These are phyloP conservation scores for Gryllus bimaculatus DNA, from an alignment of 1,140 invertebrate species.

Conservation along the genomic window DNA sequence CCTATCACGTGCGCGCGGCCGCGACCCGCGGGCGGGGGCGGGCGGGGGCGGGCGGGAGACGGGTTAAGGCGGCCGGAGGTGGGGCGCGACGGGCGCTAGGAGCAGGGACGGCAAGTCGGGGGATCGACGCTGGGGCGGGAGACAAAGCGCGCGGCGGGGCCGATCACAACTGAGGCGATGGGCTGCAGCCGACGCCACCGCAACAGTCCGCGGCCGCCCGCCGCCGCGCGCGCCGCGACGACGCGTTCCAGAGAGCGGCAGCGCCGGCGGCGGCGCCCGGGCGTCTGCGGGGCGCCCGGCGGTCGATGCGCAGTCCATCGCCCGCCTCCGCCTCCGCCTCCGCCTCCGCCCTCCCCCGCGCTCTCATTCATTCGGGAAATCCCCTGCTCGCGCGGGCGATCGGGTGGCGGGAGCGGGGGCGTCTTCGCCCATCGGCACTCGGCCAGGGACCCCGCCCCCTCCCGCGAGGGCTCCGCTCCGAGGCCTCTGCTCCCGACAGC, in stretches of 20 bases:
- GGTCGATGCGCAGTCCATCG: not conserved
- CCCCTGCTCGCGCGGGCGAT: too few relatives aligned
- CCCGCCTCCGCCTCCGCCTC: not conserved
- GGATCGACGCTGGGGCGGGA: not conserved
- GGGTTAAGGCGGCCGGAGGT: not conserved
- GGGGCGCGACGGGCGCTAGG: not conserved
- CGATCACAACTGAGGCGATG: not conserved
- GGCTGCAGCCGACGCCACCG: too few relatives aligned
- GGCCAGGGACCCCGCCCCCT: too few relatives aligned
- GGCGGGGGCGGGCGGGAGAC: too few relatives aligned
- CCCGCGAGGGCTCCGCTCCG: too few relatives aligned
- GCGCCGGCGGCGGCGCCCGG: not conserved
- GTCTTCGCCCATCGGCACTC: too few relatives aligned
- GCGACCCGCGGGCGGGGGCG: constrained; percentile 18
- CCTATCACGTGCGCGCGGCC: constrained; percentile 13
- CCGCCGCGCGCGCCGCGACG: too few relatives aligned
- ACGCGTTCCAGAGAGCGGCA: not conserved
- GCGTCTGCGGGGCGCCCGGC: not conserved
- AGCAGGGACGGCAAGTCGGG: not conserved
- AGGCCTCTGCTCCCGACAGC: too few relatives aligned
- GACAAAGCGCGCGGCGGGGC: not conserved
- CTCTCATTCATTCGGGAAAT: too few relatives aligned
- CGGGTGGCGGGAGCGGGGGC: too few relatives aligned
- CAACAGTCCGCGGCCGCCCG: too few relatives aligned
- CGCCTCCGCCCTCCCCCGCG: too few relatives aligned